These are phyloP conservation scores for Distichodus sexfasciatus DNA, from an alignment of 2,797 vertebrate genomes.

Conservation along the genomic window DNA sequence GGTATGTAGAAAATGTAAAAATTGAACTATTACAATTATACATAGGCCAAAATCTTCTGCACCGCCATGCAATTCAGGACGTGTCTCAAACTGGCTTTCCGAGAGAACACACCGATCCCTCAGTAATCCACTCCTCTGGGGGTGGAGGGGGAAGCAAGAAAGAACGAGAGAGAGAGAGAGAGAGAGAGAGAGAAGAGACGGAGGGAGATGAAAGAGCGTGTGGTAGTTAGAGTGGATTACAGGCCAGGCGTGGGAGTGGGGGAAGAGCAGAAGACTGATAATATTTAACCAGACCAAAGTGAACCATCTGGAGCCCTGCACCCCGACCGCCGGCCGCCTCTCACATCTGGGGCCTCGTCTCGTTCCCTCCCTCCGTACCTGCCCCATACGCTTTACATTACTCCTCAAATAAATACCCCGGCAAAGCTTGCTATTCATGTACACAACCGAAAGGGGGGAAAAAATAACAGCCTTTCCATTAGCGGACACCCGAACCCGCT, in stretches of 20 bases:
- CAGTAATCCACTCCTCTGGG: no score
- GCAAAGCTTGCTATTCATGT: neutral
- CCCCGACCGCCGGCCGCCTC: conserved; percentile 3
- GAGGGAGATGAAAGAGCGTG: conserved; percentile 18
- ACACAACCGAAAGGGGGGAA: neutral
- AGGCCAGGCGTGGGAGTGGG: conserved; percentile 67
- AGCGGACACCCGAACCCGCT: neutral
- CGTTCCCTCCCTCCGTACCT: neutral
- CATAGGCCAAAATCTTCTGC: no score
- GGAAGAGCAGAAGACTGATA: conserved; percentile 68
- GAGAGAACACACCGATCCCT: no score
- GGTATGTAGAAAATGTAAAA: no score
- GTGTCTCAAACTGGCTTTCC: no score
- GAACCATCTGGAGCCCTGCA: conserved; percentile 44
- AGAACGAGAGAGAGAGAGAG: no score
- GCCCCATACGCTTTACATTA: neutral
- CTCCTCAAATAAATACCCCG: neutral
- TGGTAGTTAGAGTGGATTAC: conserved; percentile 52
- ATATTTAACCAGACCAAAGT: conserved; percentile 75
- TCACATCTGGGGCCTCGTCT: conserved; percentile 43
- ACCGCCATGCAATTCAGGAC: no score
- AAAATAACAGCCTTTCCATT: neutral
- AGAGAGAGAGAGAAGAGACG: neutral
- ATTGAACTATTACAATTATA: no score
- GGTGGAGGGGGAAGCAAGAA: no score